Evolutionary conservation across 2,888 invertebrate species (phyloP).

Genomic region (Bombylius major): DNA sequence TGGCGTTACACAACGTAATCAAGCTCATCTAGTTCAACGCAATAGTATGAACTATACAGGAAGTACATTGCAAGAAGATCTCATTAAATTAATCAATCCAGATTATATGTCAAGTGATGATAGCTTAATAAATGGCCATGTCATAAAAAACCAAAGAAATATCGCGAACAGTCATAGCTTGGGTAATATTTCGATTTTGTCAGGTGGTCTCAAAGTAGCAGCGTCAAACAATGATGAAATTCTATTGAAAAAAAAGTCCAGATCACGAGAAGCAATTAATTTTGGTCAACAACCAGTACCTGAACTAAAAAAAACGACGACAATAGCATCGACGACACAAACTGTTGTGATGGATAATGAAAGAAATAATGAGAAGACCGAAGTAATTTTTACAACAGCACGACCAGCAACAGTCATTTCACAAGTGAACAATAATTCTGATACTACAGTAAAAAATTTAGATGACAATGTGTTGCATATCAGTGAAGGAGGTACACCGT

Average conservation of each 20-base stretch:
- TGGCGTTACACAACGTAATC: conserved; percentile 39
- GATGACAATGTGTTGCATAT: conserved; percentile 15
- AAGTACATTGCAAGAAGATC: conserved; percentile 65
- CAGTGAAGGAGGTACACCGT: conserved; percentile 34
- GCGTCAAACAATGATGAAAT: conserved; percentile 14
- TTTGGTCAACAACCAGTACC: conserved; percentile 20
- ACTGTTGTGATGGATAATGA: conserved; percentile 16
- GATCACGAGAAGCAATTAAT: conserved; percentile 23
- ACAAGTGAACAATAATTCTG: conserved; percentile 28
- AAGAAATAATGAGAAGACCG: conserved; percentile 20
- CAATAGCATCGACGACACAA: conserved; percentile 8
- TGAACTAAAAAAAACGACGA: conserved; percentile 20
- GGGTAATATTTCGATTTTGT: conserved; percentile 18
- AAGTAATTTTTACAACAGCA: conserved; percentile 51
- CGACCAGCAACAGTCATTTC: conserved; percentile 53
- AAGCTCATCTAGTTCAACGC: conserved; percentile 31
- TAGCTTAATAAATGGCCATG: conserved; percentile 14
- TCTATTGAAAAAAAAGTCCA: conserved; percentile 17
- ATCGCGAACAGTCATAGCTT: conserved; percentile 18
- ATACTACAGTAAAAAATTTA: conserved; percentile 24
- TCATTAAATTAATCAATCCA: conserved; percentile 75
- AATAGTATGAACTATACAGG: conserved; percentile 20
- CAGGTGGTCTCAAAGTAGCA: conserved; percentile 12
- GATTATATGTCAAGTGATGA: conserved; percentile 43
- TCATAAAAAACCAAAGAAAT: conserved; percentile 14